Conservation (phyloP, 23 tunicate genomes). For the Trididemnum nubilum region DNA sequence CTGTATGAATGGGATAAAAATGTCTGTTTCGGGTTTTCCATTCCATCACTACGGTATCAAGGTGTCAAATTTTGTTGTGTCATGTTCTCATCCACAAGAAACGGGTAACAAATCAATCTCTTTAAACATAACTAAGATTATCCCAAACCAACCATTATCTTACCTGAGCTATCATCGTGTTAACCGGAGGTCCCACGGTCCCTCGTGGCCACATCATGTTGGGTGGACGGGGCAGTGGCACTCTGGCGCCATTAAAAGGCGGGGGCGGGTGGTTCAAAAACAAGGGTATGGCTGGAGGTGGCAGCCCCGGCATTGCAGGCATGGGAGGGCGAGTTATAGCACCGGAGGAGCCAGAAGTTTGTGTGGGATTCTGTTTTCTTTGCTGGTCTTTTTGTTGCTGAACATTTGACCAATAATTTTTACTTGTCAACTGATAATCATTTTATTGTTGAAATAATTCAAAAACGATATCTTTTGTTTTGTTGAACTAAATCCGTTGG, state of each 20-base stretch:
- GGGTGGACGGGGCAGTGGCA: not conserved
- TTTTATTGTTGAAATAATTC: too few relatives aligned
- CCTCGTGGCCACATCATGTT: constrained; percentile 7
- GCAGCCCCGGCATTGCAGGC: constrained; percentile 24
- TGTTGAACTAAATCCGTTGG: too few relatives aligned
- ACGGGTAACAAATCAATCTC: too few relatives aligned
- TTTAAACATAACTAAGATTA: too few relatives aligned
- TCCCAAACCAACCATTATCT: too few relatives aligned
- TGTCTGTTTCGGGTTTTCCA: too few relatives aligned
- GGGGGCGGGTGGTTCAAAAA: constrained; percentile 20
- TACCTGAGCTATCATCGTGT: constrained; percentile 61
- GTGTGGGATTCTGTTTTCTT: constrained; percentile 3
- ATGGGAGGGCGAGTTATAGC: constrained; percentile 38
- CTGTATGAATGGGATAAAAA: too few relatives aligned
- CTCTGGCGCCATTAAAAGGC: constrained; percentile 8
- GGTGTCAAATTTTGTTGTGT: too few relatives aligned
- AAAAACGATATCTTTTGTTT: too few relatives aligned
- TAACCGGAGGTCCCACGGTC: not conserved
- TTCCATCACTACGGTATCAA: too few relatives aligned
- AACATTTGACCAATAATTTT: not conserved
- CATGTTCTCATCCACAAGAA: too few relatives aligned
- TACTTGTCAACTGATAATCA: too few relatives aligned
- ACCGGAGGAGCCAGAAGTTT: constrained; percentile 36
- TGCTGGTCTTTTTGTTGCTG: constrained; percentile 12
- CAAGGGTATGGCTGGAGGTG: not conserved